Evolutionary conservation across 2,113 vertebrate genomes (phyloP).

Genomic region (Tiliqua scincoides): DNA sequence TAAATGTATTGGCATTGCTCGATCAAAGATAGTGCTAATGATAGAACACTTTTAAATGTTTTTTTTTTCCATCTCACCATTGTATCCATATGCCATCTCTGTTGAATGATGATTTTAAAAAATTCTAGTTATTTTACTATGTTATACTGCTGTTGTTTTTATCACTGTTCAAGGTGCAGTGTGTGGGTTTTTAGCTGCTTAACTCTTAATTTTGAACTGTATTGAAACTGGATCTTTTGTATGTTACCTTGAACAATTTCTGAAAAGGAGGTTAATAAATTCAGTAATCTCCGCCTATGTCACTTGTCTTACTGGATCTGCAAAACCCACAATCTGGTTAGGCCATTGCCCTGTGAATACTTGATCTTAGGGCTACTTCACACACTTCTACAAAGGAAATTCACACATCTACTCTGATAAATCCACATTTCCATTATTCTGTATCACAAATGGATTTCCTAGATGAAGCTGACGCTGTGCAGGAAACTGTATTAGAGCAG

Average conservation of each 20-base stretch:
- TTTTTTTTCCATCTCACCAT: background rate
- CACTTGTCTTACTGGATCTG: background rate
- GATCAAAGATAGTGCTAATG: background rate
- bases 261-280: background rate
- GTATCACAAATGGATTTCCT: too few relatives aligned
- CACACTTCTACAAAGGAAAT: background rate
- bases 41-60: background rate
- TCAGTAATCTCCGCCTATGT: background rate
- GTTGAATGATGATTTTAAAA: background rate
- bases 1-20: background rate
- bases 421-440: background rate
- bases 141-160: background rate
- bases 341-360: background rate
- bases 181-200: background rate
- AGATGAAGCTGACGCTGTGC: too few relatives aligned
- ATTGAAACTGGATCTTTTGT: background rate
- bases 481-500: too few relatives aligned
- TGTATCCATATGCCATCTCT: background rate
- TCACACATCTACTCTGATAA: too few relatives aligned
- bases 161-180: background rate
- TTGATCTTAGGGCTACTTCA: background rate
- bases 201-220: background rate
- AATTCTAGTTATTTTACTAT: background rate
- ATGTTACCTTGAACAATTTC: background rate
- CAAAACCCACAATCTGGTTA: background rate